phyloP scores from a whole-genome alignment of 2,888 invertebrate genomes.

The Clusia tigrina region DNA sequence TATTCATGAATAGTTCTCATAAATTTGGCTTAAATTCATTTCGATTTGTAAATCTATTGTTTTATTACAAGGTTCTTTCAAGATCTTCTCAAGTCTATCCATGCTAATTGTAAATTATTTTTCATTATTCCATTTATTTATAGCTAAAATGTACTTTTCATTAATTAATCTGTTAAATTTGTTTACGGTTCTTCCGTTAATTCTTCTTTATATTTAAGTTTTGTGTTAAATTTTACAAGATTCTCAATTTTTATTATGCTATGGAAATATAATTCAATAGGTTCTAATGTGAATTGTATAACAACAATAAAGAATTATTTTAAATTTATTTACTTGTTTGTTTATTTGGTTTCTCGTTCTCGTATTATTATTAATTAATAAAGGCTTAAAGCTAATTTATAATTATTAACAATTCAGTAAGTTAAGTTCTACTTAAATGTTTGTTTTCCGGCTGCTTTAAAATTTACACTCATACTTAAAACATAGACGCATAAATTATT shows the following conservation, averaged over 20 bases:
- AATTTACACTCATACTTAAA: constrained; percentile 2
- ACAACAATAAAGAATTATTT: constrained; percentile 52
- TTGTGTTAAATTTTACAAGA: constrained; percentile 23
- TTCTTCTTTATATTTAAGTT: constrained; percentile 26
- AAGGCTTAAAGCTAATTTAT: constrained; percentile 48
- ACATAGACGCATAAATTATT: neutral
- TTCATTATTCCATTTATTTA: constrained; percentile 4
- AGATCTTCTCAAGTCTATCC: neutral
- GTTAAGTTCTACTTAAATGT: constrained; percentile 35
- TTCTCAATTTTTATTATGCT: constrained; percentile 36
- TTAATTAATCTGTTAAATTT: constrained; percentile 36
- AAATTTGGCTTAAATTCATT: constrained; percentile 40
- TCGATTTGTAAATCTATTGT: constrained; percentile 26
- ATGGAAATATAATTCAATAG: constrained; percentile 22
- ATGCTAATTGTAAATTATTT: neutral
- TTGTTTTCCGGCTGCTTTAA: neutral
- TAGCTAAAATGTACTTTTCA: constrained; percentile 8
- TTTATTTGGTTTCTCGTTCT: too few species aligned
- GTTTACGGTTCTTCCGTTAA: constrained; percentile 6
- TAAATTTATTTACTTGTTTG: constrained; percentile 6
- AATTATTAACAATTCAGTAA: constrained; percentile 52
- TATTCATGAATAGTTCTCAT: constrained; percentile 31
- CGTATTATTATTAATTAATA: neutral
- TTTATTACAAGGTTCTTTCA: constrained; percentile 6
- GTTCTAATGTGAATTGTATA: constrained; percentile 37